These are phyloP conservation scores for Gila robusta DNA, from an alignment of 2,797 vertebrate genomes.

Conservation along the genomic window DNA sequence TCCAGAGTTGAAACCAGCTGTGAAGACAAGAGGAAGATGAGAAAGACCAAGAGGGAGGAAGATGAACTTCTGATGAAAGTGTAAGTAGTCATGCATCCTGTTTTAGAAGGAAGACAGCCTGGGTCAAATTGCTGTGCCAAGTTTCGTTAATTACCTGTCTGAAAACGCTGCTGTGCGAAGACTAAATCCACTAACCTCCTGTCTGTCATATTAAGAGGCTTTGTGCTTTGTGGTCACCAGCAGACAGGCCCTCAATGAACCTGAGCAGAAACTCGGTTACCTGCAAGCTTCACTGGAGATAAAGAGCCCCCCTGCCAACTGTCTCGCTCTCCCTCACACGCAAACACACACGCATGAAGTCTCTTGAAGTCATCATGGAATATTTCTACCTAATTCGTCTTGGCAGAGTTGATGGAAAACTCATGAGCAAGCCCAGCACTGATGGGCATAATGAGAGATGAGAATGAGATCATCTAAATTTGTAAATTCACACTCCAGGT, in stretches of 20 bases:
- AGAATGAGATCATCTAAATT: conserved; percentile 23
- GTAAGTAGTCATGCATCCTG: conserved; percentile 45
- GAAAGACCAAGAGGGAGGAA: conserved; percentile 16
- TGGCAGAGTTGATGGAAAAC: conserved; percentile 44
- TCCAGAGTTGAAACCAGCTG: conserved; percentile 14
- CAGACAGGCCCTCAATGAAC: conserved; percentile 41
- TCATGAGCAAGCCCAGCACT: conserved; percentile 41
- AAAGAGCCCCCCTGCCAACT: conserved; percentile 19
- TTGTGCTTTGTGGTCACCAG: conserved; percentile 38
- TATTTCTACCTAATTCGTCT: conserved; percentile 34
- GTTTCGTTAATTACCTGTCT: conserved; percentile 61
- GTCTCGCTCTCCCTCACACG: neutral
- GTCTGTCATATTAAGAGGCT: conserved; percentile 58
- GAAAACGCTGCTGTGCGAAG: conserved; percentile 52
- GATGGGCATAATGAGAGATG: conserved; percentile 43
- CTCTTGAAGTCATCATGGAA: conserved; percentile 43
- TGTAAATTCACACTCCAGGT: conserved; percentile 46
- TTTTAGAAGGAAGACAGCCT: conserved; percentile 44
- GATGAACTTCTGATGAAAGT: conserved; percentile 50
- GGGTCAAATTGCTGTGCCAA: conserved; percentile 56
- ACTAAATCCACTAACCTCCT: conserved; percentile 59
- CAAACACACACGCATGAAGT: conserved; percentile 8
- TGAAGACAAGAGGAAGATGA: conserved; percentile 32
- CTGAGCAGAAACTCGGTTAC: conserved; percentile 31
- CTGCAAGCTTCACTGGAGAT: conserved; percentile 30